These are phyloP conservation scores for Meliscaeva auricollis DNA, from an alignment of 2,888 invertebrate species.

Conservation along the genomic window DNA sequence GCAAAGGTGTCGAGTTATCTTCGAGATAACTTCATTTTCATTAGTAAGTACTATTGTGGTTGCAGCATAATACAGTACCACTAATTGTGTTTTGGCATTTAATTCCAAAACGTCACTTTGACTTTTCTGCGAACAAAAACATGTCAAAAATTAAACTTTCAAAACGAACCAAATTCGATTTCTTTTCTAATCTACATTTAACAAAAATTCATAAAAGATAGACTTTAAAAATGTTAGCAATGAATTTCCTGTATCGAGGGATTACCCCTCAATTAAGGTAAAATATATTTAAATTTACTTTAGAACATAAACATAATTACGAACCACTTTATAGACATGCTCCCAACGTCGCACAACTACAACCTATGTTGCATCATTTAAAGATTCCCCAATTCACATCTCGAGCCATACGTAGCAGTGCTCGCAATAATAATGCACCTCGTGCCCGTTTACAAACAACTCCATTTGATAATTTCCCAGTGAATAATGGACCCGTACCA, in stretches of 20 bases:
- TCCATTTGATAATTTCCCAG: slow-evolving; percentile 71
- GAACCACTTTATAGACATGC: background rate
- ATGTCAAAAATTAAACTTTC: slow-evolving; percentile 54
- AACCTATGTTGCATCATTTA: slow-evolving; percentile 70
- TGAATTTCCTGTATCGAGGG: slow-evolving; percentile 29
- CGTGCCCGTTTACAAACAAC: slow-evolving; percentile 60
- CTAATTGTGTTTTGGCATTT: background rate
- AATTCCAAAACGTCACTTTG: slow-evolving; percentile 24
- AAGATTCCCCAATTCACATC: slow-evolving; percentile 67
- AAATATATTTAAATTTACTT: background rate
- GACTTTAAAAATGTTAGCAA: slow-evolving; percentile 53
- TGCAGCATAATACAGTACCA: too few relatives aligned
- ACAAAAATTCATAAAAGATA: background rate
- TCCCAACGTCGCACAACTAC: slow-evolving; percentile 27
- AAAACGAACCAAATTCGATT: background rate
- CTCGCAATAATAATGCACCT: slow-evolving; percentile 33
- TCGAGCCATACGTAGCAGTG: slow-evolving; percentile 60
- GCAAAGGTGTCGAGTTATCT: too few relatives aligned
- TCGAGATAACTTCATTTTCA: too few relatives aligned
- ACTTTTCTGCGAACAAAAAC: slow-evolving; percentile 25
- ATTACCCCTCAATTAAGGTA: slow-evolving; percentile 50
- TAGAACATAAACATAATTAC: background rate
- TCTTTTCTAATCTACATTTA: background rate
- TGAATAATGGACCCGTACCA: slow-evolving; percentile 78
- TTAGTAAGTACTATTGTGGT: too few relatives aligned